Evolutionary conservation across 2,113 vertebrate genomes (phyloP), one percentile per base, ranked within the genome.

Genomic region (Murina feae): DNA sequence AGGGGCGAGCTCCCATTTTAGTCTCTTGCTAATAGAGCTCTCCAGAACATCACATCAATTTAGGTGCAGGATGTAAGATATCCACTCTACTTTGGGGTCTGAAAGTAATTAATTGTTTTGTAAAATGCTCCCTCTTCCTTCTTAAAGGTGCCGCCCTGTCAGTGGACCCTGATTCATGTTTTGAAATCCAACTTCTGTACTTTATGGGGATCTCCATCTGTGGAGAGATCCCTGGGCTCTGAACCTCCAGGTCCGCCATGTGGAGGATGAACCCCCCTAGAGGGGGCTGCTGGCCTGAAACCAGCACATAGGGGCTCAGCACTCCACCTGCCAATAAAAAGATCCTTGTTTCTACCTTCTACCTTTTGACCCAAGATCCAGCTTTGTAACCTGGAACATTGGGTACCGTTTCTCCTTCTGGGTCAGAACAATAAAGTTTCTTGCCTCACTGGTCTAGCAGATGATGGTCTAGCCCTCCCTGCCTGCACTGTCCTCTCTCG

Each of bases 171-270:
- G 9, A 90, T 53, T 93, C 87, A 17, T 97, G 92, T 78, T 93
- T 39, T 2, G 13, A 93, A 85, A 6, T 86, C 35, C 96, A 96
- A 8, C 66, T 96, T 89, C 86, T 95, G 23, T 75, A 75, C 42
- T 86, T 92, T 60, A 86, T 92, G 84, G 95, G 93, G 28, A 55
- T 96, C 25, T 94, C 95, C 66, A 65, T 96, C 72, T 98, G 97
- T 39, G 97, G 96, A 13, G 92, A 97, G 49, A 93, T 89, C 3
- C 25, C 88, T 23, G 90, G 96, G 5, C 82, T 97, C 90, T 97
- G 96, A 98, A 44, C 21, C 42, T 42, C 65, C 25, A 65, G 13
- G 4, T 30, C 0, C 1, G 39, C 23, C 16, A 13, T 0, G 0
- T 42, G 53, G 65, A 86, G 23, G 32, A 9, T 20, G 20, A 30